phyloP scores from a whole-genome alignment of 1,140 invertebrate species.

The Euwallacea fornicatus region DNA sequence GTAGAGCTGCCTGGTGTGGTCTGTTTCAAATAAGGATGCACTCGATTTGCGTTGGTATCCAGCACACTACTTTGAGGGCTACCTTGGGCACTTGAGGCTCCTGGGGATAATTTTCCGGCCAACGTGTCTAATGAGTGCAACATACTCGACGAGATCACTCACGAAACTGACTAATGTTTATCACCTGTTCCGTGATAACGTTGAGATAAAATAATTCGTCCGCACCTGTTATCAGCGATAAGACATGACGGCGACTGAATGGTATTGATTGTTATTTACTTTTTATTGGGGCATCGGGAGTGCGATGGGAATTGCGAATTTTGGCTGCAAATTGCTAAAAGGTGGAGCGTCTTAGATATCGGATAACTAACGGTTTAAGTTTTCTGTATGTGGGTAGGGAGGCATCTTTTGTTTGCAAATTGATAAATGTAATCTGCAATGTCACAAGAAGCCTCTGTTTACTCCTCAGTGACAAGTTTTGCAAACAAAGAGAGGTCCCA shows the following conservation, averaged over 20 bases:
- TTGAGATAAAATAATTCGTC: neutral
- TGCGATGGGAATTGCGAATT: too few species aligned
- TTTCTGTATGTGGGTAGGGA: neutral
- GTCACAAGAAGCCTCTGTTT: too few species aligned
- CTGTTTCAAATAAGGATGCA: slow-evolving; percentile 62
- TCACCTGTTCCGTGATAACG: slow-evolving; percentile 14
- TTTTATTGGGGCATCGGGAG: too few species aligned
- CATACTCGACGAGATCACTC: slow-evolving; percentile 56
- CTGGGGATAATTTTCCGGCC: slow-evolving; percentile 77
- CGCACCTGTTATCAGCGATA: slow-evolving; percentile 30
- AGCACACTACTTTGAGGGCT: slow-evolving; percentile 52
- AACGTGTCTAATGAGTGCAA: slow-evolving; percentile 76
- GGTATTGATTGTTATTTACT: neutral
- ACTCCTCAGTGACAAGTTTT: too few species aligned
- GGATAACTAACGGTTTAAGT: neutral
- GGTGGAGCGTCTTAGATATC: slow-evolving; percentile 6
- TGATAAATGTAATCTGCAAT: too few species aligned
- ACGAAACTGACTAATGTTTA: slow-evolving; percentile 42
- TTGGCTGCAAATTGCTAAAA: too few species aligned
- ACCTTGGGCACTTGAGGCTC: slow-evolving; percentile 36
- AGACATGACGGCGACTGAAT: neutral
- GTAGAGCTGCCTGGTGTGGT: slow-evolving; percentile 35
- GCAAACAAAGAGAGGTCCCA: too few species aligned
- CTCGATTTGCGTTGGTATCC: slow-evolving; percentile 62
- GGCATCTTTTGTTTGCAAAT: too few species aligned